Base-by-base conservation (phyloP, 2,888 invertebrate species). In the Hemicrepidius hirtus region DNA sequence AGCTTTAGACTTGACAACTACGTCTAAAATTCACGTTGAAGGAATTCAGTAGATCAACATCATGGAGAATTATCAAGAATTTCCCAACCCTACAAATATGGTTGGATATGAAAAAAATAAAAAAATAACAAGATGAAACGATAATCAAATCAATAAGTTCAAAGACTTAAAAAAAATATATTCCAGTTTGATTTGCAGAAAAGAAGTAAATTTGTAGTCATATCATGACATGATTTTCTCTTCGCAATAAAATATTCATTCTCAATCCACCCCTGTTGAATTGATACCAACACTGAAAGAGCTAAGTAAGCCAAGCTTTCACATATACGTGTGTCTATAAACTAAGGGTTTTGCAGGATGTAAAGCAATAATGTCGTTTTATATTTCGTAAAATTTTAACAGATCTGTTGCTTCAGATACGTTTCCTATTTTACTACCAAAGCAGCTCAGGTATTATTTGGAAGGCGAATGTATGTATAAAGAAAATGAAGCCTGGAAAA, bases 321-420 rank as follows among this genome's bases (percentile, higher is more conserved):
- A 21, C 44, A 10, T 50, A 20, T 28, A 28, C 50, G 50, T 28
- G 50, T 50, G 21, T 50, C 50, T 50, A 21, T 28, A 50, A 50
- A 50, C 24, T 21, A 24, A 50, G 28, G 21, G 50, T 28, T 28
- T 50, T 50, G 44, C 44, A 44, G 44, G 44, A 44, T 44, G 50
- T 50, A 50, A 50, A 50, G 50, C 50, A 50, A 28, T 28, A 24
- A 21, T 28, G 50, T 50, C 50, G 28, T 24, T 21, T 50, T 50
- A 44, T 50, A 50, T 50, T 50, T 28, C 50, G 50, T 28, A 50
- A 50, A 50, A 50, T 50, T 50, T 50, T 50, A 28, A 50, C 50
- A 50, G 50, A 50, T 50, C 50, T 50, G 50, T 50, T 50, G 50
- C 50, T 50, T n/a, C 20, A 12, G 24, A 21, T 18, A n/a, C 20